Evolutionary conservation across 2,797 vertebrate species (phyloP).

Genomic region (Dendrocincla fuliginosa): DNA sequence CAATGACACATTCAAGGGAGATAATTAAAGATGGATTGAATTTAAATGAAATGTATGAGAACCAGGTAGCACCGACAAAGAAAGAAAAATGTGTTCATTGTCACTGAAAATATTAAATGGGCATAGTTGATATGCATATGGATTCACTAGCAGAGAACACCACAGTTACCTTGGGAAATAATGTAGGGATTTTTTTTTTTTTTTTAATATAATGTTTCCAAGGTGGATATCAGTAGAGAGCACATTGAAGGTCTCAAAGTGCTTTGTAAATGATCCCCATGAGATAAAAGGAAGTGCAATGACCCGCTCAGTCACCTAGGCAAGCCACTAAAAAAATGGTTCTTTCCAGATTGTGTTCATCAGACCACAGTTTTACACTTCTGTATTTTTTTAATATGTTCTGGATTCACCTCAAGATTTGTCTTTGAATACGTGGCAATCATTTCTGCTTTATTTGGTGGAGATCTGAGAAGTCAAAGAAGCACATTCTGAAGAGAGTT

Average conservation of each 20-base stretch:
- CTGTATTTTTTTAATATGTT: neutral
- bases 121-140: neutral
- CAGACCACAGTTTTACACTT: neutral
- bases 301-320: neutral
- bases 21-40: constrained; percentile 24
- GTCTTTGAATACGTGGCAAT: neutral
- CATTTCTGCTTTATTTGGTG: neutral
- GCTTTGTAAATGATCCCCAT: neutral
- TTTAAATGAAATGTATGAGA: constrained; percentile 6
- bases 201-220: neutral
- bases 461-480: neutral
- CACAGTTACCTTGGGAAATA: neutral
- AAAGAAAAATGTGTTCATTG: neutral
- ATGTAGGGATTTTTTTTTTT: neutral
- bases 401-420: neutral
- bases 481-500: neutral
- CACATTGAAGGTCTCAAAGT: neutral
- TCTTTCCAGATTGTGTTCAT: neutral
- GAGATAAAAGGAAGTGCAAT: neutral
- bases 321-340: neutral
- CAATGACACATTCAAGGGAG: neutral
- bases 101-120: neutral
- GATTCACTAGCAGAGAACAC: neutral
- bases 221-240: neutral
- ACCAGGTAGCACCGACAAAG: neutral